Conservation (phyloP, 2,113 vertebrate genomes). For the Microtus pennsylvanicus region DNA sequence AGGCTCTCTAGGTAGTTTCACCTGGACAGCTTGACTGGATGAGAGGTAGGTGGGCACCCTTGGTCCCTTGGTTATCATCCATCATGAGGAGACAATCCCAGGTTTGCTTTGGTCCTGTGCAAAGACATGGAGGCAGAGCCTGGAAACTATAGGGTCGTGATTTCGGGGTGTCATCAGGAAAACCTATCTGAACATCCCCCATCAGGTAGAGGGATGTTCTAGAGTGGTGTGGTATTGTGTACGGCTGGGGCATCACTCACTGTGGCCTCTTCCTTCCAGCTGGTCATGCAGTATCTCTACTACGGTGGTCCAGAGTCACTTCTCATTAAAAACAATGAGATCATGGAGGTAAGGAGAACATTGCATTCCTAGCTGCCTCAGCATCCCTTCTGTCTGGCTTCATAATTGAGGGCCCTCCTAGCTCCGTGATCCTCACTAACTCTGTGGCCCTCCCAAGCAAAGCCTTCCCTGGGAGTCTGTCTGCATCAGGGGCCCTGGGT, state of each 20-base stretch:
- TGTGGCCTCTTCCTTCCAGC: constrained; percentile 86
- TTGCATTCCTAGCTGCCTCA: not conserved
- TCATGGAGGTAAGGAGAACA: constrained; percentile 94
- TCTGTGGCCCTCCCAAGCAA: not conserved
- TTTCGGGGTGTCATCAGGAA: not conserved
- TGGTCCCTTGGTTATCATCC: fast-evolving
- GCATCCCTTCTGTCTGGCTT: not conserved
- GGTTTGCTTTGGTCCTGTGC: not conserved
- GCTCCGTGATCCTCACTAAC: not conserved
- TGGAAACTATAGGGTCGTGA: not conserved
- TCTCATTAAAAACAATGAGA: constrained; percentile 96
- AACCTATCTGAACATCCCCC: not conserved
- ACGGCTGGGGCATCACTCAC: fast-evolving
- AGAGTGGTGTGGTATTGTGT: fast-evolving
- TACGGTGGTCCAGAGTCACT: constrained; percentile 96
- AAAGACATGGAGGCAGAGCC: too few relatives aligned
- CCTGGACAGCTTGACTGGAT: too few relatives aligned
- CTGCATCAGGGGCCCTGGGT: not conserved
- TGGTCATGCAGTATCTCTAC: constrained; percentile 99
- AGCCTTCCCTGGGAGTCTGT: not conserved
- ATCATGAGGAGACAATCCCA: not conserved
- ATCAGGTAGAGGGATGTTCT: fast-evolving
- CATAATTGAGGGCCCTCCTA: not conserved
- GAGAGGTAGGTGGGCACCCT: fast-evolving
- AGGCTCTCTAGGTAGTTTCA: not conserved